These are phyloP conservation scores for Onychostruthus taczanowskii DNA, from an alignment of 2,113 vertebrate species.

Conservation along the genomic window DNA sequence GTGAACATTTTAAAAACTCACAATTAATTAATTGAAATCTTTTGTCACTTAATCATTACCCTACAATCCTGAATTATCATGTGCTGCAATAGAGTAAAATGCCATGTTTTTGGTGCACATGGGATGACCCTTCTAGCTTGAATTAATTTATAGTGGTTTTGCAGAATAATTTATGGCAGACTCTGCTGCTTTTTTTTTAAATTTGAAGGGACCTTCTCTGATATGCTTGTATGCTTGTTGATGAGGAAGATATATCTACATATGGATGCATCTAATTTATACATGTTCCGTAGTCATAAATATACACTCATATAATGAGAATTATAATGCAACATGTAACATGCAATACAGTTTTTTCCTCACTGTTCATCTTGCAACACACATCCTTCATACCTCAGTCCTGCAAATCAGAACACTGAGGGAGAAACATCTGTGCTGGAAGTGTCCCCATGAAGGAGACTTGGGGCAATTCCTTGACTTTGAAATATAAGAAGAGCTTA, in stretches of 20 bases:
- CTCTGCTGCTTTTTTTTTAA: not conserved
- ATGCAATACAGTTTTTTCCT: not conserved
- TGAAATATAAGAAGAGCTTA: not conserved
- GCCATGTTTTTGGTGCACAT: not conserved
- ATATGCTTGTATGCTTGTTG: not conserved
- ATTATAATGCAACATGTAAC: not conserved
- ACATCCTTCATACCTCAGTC: not conserved
- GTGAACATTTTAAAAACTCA: not conserved
- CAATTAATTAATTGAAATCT: conserved; percentile 25
- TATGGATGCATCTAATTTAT: not conserved
- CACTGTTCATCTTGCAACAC: not conserved
- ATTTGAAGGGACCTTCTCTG: not conserved
- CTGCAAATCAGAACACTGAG: not conserved
- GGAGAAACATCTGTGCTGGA: not conserved
- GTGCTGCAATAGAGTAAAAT: not conserved
- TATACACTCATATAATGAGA: not conserved
- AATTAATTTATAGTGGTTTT: not conserved
- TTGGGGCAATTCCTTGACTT: not conserved
- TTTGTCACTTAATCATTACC: conserved; percentile 6
- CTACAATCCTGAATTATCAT: not conserved
- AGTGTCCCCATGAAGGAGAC: fast-evolving
- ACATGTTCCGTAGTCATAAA: not conserved
- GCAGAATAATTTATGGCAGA: not conserved
- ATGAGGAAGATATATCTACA: not conserved
- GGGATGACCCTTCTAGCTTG: not conserved